These are phyloP conservation scores for Cantharis flavilabris DNA, from an alignment of 2,888 invertebrate genomes.

Conservation along the genomic window DNA sequence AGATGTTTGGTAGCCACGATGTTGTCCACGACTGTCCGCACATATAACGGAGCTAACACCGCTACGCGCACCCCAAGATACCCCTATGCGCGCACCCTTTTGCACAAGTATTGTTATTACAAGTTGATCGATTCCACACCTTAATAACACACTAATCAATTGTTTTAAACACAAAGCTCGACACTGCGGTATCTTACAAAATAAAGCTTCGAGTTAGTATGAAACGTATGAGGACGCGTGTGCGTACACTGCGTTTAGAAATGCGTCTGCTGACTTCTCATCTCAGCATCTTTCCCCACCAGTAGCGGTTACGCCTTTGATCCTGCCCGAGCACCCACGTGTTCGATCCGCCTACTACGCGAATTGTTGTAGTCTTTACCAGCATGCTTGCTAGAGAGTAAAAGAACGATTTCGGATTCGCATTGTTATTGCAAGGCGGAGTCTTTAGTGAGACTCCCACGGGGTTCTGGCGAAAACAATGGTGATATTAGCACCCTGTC, in stretches of 20 bases:
- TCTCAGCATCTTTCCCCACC: conserved; percentile 47
- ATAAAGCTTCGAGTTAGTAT: conserved; percentile 21
- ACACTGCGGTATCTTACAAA: conserved; percentile 10
- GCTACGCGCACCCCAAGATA: conserved; percentile 42
- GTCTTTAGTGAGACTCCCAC: conserved; percentile 46
- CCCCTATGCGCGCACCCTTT: conserved; percentile 41
- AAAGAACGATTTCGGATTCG: conserved; percentile 53
- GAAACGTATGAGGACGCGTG: conserved; percentile 42
- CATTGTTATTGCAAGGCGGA: conserved; percentile 50
- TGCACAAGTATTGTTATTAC: conserved; percentile 50
- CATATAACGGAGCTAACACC: conserved; percentile 44
- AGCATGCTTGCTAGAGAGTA: conserved; percentile 41
- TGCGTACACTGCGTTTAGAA: conserved; percentile 54
- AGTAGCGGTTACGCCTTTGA: conserved; percentile 42
- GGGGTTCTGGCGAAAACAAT: conserved; percentile 43
- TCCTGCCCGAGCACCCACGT: conserved; percentile 53
- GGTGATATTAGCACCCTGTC: conserved; percentile 35
- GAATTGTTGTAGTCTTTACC: conserved; percentile 49
- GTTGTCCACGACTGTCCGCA: conserved; percentile 50
- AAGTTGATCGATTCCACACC: conserved; percentile 41
- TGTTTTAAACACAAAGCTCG: conserved; percentile 21
- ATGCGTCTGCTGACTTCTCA: conserved; percentile 53
- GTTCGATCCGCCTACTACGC: conserved; percentile 52
- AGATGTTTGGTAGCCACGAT: conserved; percentile 56
- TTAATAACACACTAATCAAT: conserved; percentile 31